Percentiles rank a stretch among this genome's conserved stretches.
Evolutionary conservation across 2,888 invertebrate species (phyloP).

Genomic region (Dryocosmus kuriphilus): DNA sequence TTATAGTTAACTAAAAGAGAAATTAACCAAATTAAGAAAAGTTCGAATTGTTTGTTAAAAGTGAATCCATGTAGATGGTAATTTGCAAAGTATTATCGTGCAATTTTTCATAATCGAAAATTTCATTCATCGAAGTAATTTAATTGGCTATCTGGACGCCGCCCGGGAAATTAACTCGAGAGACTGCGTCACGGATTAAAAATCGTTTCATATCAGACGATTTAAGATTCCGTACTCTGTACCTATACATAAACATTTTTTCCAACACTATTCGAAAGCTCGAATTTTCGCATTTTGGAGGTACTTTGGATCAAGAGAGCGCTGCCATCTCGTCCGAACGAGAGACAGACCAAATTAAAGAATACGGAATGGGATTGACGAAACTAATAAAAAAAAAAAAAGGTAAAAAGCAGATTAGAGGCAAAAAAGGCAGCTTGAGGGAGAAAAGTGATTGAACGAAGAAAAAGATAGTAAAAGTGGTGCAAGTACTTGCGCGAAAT

Average conservation of each 20-base stretch:
- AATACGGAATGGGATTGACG: conserved; percentile 17
- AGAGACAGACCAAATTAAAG: conserved; percentile 11
- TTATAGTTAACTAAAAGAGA: not conserved
- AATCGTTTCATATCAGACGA: not conserved
- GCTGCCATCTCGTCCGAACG: conserved; percentile 29
- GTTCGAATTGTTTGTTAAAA: not conserved
- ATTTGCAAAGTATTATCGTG: not conserved
- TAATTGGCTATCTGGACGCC: conserved; percentile 34
- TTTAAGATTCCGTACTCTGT: conserved; percentile 10
- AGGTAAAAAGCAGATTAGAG: not conserved
- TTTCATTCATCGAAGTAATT: conserved; percentile 33
- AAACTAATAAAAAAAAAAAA: not conserved
- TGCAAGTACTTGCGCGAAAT: conserved; percentile 26
- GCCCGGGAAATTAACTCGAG: not conserved
- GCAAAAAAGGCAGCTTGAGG: not conserved
- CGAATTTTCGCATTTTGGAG: not conserved
- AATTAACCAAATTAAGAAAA: conserved; percentile 16
- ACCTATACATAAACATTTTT: conserved; percentile 9
- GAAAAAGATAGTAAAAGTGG: conserved; percentile 34
- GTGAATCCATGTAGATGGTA: not conserved
- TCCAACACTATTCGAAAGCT: not conserved
- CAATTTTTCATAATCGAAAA: conserved; percentile 34
- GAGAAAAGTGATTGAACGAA: conserved; percentile 24
- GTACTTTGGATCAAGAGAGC: not conserved
- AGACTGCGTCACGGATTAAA: conserved; percentile 21